Percentiles rank a stretch among this genome's conserved stretches.
Evolutionary conservation across 1,140 invertebrate species (phyloP).

Genomic region (Papilio dardanus): DNA sequence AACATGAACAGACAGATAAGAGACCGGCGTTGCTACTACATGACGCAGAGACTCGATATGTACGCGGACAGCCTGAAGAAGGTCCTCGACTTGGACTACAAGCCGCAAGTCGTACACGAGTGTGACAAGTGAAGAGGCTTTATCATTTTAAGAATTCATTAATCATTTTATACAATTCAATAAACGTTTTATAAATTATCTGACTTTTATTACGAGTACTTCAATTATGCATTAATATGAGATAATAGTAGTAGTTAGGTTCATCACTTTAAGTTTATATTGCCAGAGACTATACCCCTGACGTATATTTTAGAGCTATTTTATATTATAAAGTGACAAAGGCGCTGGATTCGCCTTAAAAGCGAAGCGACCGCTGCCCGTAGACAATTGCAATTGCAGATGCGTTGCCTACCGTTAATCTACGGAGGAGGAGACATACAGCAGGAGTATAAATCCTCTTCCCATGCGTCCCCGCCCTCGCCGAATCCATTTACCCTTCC

Average conservation of each 20-base stretch:
- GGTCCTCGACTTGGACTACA: slow-evolving; percentile 70
- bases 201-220: not conserved
- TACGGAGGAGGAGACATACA: too few relatives aligned
- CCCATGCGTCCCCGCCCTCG: too few relatives aligned
- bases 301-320: too few relatives aligned
- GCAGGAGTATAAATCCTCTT: too few relatives aligned
- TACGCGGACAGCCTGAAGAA: slow-evolving; percentile 87
- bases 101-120: slow-evolving; percentile 73
- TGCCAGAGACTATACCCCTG: too few relatives aligned
- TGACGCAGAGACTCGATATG: slow-evolving; percentile 97
- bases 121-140: slow-evolving; percentile 55
- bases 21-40: slow-evolving; percentile 97
- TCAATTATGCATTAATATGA: not conserved
- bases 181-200: slow-evolving; percentile 1
- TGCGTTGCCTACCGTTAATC: too few relatives aligned
- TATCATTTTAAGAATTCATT: not conserved
- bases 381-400: too few relatives aligned
- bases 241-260: not conserved
- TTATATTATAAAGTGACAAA: too few relatives aligned
- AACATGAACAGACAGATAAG: slow-evolving; percentile 97
- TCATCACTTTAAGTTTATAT: too few relatives aligned
- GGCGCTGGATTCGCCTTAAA: too few relatives aligned
- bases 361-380: too few relatives aligned
- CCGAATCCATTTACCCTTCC: too few relatives aligned
- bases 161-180: not conserved